Evolutionary conservation across 2,797 vertebrate genomes (phyloP), one percentile per base, ranked within the genome.

Genomic region (Hafferia zeledoni): DNA sequence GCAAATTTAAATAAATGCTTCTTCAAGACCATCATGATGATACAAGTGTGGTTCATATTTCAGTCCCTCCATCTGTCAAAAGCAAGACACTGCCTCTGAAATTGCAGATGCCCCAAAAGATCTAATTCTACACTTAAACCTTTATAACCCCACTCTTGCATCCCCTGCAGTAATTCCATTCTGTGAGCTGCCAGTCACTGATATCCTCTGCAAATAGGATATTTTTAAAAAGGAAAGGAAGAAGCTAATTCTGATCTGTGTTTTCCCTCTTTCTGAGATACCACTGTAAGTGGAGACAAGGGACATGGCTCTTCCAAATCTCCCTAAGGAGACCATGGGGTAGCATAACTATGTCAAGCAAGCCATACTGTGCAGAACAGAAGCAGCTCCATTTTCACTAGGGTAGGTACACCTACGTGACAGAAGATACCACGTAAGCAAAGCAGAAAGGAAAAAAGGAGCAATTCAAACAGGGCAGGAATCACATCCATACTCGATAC

Each of bases 121-220:
- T 77, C 89, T 63, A 78, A 64, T 75, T 91, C 87, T 55, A 55
- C 56, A 44, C 74, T 90, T 83, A 94, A 94, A 86, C 19, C 68
- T 75, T 57, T 53, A 39, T 30, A 82, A 85, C 30, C 30, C 74
- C n/a, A 39, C n/a, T 76, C 23, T 87, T 53, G 33, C 50, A 69
- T 13, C 25, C 31, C 37, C 13, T 22, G 5, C 43, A 83, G 24
- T 50, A 77, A 83, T 57, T 87, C 50, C 61, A 35, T 74, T 89
- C 68, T 39, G 11, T 37, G 33, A 90, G 46, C 56, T 92, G 81
- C 39, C 56, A 59, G 47, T 75, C 75, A 64, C n/a, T n/a, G 25
- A 31, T 7, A 83, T 6, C 31, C 0, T 30, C 57, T 68, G 74
- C 22, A 80, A 83, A 87, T 4, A 70, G 13, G 11, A 60, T 3